phyloP scores from a whole-genome alignment of 1,140 invertebrate genomes.

The Diuraphis noxia region DNA sequence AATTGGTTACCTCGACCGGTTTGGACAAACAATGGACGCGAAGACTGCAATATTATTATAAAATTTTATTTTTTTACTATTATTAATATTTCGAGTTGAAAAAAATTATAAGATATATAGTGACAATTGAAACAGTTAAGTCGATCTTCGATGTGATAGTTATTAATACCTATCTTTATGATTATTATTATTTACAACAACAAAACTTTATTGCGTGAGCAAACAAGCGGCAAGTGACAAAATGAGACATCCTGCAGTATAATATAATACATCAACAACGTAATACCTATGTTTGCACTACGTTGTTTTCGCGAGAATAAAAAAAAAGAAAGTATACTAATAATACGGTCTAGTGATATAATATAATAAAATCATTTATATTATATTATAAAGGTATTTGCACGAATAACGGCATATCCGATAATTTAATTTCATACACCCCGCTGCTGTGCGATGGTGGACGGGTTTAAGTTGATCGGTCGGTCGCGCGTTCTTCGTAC shows the following conservation, averaged over 20 bases:
- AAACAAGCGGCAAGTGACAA: background rate
- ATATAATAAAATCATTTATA: background rate
- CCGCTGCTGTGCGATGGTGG: background rate
- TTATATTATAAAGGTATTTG: background rate
- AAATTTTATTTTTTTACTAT: background rate
- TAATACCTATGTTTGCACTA: background rate
- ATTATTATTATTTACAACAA: background rate
- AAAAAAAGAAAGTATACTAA: background rate
- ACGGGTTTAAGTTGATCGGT: background rate
- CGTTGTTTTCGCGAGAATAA: background rate
- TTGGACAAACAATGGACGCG: background rate
- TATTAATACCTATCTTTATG: too few relatives aligned
- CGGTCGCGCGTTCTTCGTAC: background rate
- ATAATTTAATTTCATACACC: slow-evolving; percentile 9
- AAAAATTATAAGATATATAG: background rate
- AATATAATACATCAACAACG: background rate
- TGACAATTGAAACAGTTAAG: background rate
- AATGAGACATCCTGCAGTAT: background rate
- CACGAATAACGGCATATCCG: background rate
- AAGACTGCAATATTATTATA: background rate
- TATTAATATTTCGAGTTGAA: too few relatives aligned
- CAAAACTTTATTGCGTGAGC: background rate
- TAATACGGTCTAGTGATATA: background rate
- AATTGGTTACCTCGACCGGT: background rate
- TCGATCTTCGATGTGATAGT: too few relatives aligned